Percentiles rank a stretch among this genome's conserved stretches.
Conservation (phyloP, 1,140 invertebrate genomes). For the Drosophila hydei region DNA sequence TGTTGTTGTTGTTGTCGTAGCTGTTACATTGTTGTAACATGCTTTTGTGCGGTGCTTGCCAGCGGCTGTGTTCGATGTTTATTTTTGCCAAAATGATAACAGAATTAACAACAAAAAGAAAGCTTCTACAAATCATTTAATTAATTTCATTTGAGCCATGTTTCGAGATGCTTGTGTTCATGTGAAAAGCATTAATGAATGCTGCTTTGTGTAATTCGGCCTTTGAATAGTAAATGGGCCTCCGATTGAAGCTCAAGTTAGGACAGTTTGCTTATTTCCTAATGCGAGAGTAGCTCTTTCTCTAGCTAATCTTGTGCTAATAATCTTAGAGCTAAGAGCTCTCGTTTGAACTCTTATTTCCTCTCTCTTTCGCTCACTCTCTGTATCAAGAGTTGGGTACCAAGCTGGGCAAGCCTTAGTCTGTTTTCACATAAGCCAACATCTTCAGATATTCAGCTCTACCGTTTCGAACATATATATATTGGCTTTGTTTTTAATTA, state of each 20-base stretch:
- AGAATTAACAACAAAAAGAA: conserved; percentile 26
- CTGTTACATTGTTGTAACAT: conserved; percentile 11
- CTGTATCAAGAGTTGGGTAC: too few species aligned
- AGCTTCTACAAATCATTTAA: conserved; percentile 34
- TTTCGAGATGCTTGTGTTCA: not conserved
- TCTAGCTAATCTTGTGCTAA: not conserved
- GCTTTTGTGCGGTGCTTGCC: conserved; percentile 12
- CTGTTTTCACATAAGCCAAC: too few species aligned
- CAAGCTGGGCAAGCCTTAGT: too few species aligned
- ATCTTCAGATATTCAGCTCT: too few species aligned
- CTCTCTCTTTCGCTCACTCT: too few species aligned
- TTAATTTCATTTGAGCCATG: conserved; percentile 30
- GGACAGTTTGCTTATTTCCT: not conserved
- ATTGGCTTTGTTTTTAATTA: too few species aligned
- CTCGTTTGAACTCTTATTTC: too few species aligned
- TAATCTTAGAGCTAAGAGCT: too few species aligned
- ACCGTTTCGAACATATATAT: too few species aligned
- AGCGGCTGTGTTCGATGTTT: conserved; percentile 23
- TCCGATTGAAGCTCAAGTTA: not conserved
- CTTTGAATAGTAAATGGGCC: not conserved
- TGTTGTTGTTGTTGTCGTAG: conserved; percentile 8
- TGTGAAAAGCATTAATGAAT: conserved; percentile 8
- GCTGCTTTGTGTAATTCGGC: not conserved
- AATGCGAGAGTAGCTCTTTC: not conserved
- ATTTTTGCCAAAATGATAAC: conserved; percentile 29